Percentiles rank a stretch among this genome's conserved stretches.
These are phyloP conservation scores for Pocota personata DNA, from an alignment of 2,888 invertebrate genomes.

Conservation along the genomic window DNA sequence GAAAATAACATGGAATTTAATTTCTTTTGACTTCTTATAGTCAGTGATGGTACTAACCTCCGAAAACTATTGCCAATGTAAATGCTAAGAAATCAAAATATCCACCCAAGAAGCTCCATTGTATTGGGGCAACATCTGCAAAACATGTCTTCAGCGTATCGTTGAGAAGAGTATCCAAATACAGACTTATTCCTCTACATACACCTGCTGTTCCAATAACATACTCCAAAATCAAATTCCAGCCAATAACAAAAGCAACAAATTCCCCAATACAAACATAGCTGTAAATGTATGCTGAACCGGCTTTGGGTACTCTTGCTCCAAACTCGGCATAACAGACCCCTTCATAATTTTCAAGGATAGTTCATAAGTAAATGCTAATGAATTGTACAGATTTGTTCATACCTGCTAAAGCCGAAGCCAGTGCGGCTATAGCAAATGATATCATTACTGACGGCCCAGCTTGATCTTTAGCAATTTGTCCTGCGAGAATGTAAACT, in stretches of 20 bases:
- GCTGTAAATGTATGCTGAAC: conserved; percentile 95
- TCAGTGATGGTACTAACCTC: conserved; percentile 84
- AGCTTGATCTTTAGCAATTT: conserved; percentile 89
- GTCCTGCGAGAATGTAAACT: conserved; percentile 92
- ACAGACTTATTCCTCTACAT: conserved; percentile 89
- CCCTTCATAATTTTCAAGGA: conserved; percentile 80
- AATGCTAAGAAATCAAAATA: conserved; percentile 91
- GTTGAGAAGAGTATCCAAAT: conserved; percentile 87
- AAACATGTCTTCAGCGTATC: conserved; percentile 87
- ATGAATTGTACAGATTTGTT: background rate
- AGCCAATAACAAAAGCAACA: conserved; percentile 93
- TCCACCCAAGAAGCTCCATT: conserved; percentile 84
- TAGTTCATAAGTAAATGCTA: background rate
- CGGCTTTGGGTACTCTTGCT: conserved; percentile 91
- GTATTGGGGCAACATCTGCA: conserved; percentile 85
- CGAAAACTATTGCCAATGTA: conserved; percentile 86
- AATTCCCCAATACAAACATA: conserved; percentile 92
- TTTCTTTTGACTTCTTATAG: background rate
- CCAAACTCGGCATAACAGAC: conserved; percentile 96
- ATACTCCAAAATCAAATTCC: conserved; percentile 95
- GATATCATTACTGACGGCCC: conserved; percentile 94
- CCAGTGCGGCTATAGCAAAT: conserved; percentile 93
- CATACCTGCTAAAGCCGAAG: conserved; percentile 92
- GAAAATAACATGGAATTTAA: background rate
- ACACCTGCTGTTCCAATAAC: conserved; percentile 90